Conservation (phyloP, 1,140 invertebrate species). For the Macrocentrus cingulum region DNA sequence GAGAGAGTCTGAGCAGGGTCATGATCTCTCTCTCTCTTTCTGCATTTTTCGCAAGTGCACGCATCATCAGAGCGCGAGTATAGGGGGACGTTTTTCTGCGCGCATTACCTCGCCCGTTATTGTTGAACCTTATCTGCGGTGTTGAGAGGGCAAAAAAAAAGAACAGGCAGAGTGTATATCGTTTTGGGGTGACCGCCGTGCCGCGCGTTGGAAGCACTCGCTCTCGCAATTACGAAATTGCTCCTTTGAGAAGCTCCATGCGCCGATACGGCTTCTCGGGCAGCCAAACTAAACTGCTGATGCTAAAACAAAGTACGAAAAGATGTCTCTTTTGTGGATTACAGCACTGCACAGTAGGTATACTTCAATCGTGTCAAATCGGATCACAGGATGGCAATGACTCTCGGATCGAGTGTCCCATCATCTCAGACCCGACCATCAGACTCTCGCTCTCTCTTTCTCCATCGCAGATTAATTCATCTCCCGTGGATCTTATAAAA, state of each 20-base stretch:
- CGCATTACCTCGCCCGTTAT: slow-evolving; percentile 15
- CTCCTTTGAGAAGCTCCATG: slow-evolving; percentile 37
- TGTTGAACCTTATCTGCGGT: slow-evolving; percentile 5
- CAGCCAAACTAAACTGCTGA: too few relatives aligned
- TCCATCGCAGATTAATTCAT: slow-evolving; percentile 23
- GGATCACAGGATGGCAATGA: slow-evolving; percentile 5
- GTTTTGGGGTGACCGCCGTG: slow-evolving; percentile 14
- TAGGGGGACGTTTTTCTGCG: slow-evolving; percentile 11
- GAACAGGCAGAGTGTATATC: slow-evolving; percentile 5
- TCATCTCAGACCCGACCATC: not conserved
- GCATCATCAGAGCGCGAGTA: slow-evolving; percentile 6
- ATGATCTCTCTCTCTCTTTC: not conserved
- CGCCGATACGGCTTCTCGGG: slow-evolving; percentile 32
- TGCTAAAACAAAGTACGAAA: too few relatives aligned
- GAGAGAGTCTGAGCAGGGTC: not conserved
- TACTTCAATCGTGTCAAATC: too few relatives aligned
- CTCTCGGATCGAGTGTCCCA: slow-evolving; percentile 17
- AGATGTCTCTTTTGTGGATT: too few relatives aligned
- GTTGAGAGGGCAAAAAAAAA: not conserved
- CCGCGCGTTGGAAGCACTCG: slow-evolving; percentile 31
- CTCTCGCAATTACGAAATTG: slow-evolving; percentile 43
- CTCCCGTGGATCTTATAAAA: slow-evolving; percentile 26
- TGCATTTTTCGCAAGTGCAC: not conserved
- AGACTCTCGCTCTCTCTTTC: not conserved
- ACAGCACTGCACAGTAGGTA: too few relatives aligned